Evolutionary conservation across 2,888 invertebrate genomes (phyloP).

Genomic region (Rhingia rostrata): DNA sequence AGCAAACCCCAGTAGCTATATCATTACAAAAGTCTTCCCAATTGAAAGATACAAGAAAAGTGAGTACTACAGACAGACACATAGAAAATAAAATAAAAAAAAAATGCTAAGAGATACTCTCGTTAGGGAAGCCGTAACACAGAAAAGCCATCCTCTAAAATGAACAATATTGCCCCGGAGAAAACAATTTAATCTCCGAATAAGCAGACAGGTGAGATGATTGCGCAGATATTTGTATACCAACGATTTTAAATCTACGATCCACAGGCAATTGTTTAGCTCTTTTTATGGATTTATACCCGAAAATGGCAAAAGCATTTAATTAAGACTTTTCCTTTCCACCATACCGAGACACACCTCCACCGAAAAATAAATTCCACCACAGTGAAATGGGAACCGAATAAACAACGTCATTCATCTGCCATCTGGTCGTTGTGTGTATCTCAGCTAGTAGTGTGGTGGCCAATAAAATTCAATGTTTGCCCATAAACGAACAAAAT

Average conservation of each 20-base stretch:
- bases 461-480: conserved; percentile 67
- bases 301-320: conserved; percentile 44
- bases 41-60: neutral
- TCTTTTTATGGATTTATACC: conserved; percentile 16
- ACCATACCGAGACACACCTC: conserved; percentile 39
- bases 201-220: conserved; percentile 61
- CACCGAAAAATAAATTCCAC: conserved; percentile 15
- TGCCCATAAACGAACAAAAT: conserved; percentile 68
- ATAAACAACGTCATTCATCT: conserved; percentile 30
- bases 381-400: neutral
- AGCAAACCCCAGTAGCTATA: conserved; percentile 39
- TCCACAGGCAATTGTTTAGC: conserved; percentile 35
- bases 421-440: conserved; percentile 1
- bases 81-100: too few species aligned
- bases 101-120: neutral
- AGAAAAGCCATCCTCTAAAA: conserved; percentile 34
- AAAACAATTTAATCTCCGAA: conserved; percentile 56
- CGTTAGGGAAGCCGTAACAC: conserved; percentile 28
- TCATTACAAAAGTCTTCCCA: conserved; percentile 48
- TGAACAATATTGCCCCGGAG: conserved; percentile 54
- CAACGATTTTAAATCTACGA: conserved; percentile 35
- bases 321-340: conserved; percentile 65
- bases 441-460: neutral
- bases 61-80: conserved; percentile 5
- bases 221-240: neutral